Evolutionary conservation across 2,797 vertebrate genomes (phyloP).

Genomic region (Paratrypauchen microcephalus): DNA sequence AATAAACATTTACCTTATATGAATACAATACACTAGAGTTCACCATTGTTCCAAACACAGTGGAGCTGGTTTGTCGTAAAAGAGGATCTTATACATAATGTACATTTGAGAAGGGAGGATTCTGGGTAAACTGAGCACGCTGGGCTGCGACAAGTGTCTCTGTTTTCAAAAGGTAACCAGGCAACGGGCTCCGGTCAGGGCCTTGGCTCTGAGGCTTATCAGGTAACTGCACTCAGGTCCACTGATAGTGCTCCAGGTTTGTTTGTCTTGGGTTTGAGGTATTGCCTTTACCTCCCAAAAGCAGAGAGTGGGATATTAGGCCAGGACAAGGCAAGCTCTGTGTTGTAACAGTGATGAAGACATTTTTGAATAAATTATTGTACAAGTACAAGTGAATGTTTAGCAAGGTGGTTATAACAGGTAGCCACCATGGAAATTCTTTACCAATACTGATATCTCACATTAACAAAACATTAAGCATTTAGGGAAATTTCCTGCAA

Average conservation of each 20-base stretch:
- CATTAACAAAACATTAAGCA: not conserved
- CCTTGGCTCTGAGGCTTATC: slow-evolving; percentile 66
- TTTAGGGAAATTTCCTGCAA: not conserved
- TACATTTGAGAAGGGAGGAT: slow-evolving; percentile 29
- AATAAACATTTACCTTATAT: not conserved
- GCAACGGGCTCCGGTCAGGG: slow-evolving; percentile 67
- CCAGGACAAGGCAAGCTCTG: slow-evolving; percentile 8
- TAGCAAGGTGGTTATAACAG: not conserved
- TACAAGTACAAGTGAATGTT: not conserved
- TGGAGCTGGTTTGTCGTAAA: slow-evolving; percentile 7
- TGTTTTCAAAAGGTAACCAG: slow-evolving; percentile 76
- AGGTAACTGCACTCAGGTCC: slow-evolving; percentile 62
- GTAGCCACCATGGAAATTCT: not conserved
- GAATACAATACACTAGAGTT: slow-evolving; percentile 1
- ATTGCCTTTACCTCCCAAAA: slow-evolving; percentile 32
- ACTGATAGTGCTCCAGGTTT: slow-evolving; percentile 35
- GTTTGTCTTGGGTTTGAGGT: slow-evolving; percentile 38
- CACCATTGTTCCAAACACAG: slow-evolving; percentile 10
- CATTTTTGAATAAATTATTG: not conserved
- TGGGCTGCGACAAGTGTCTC: slow-evolving; percentile 40
- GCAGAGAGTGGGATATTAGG: slow-evolving; percentile 1
- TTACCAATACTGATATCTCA: no score
- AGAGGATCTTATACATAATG: slow-evolving; percentile 8
- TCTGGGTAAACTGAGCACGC: slow-evolving; percentile 36
- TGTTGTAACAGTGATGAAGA: not conserved